Evolutionary conservation across 1,140 invertebrate species (phyloP).

Genomic region (Lerema accius): DNA sequence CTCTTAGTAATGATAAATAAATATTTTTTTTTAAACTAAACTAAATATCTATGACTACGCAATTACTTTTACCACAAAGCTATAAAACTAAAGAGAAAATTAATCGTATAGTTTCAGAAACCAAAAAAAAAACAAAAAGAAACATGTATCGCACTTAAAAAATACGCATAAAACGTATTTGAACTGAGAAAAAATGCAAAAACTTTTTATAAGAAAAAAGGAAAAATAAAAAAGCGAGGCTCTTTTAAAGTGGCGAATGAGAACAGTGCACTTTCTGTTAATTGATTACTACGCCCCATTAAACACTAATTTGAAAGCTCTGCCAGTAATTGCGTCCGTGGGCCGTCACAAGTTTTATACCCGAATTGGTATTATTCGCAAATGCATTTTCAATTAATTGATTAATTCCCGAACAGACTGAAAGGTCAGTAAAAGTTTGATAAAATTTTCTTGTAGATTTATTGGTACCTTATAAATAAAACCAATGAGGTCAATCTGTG

Average conservation of each 20-base stretch:
- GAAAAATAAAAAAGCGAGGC: neutral
- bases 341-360: neutral
- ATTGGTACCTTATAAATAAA: too few species aligned
- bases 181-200: neutral
- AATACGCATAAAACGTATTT: neutral
- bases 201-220: neutral
- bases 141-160: too few species aligned
- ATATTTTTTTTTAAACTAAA: too few species aligned
- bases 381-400: neutral
- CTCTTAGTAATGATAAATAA: too few species aligned
- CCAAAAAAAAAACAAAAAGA: too few species aligned
- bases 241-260: neutral
- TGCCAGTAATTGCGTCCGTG: neutral
- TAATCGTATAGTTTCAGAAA: too few species aligned
- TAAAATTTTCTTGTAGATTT: too few species aligned
- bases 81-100: too few species aligned
- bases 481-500: too few species aligned
- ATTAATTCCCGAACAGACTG: neutral
- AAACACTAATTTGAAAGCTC: slow-evolving; percentile 1
- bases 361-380: neutral
- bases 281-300: neutral
- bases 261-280: slow-evolving; percentile 1
- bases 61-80: too few species aligned
- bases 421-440: too few species aligned
- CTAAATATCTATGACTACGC: too few species aligned